Evolutionary conservation across 2,113 vertebrate species (phyloP).

Genomic region (Psittacus erithacus): DNA sequence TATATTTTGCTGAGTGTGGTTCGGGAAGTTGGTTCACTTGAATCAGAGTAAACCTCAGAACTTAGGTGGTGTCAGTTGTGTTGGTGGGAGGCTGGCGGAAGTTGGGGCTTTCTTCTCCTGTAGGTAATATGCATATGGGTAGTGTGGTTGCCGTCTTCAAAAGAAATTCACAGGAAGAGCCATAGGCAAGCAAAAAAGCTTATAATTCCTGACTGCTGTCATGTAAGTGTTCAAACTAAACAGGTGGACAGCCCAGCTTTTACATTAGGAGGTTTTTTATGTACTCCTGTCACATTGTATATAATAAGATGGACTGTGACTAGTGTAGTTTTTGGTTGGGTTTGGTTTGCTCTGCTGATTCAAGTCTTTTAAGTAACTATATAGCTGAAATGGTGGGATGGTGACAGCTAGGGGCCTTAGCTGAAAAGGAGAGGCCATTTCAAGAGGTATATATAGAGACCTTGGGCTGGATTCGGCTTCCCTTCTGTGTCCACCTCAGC

Average conservation of each 20-base stretch:
- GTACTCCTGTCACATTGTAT: rapidly evolving
- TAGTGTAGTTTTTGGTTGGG: not conserved
- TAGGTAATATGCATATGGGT: not conserved
- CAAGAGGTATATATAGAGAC: not conserved
- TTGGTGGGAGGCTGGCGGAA: conserved; percentile 24
- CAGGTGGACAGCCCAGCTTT: not conserved
- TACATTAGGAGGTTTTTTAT: not conserved
- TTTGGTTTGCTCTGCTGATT: not conserved
- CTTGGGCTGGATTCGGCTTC: not conserved
- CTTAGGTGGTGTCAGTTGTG: not conserved
- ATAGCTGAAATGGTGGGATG: not conserved
- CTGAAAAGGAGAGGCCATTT: not conserved
- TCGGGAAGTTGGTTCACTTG: not conserved
- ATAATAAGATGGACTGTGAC: not conserved
- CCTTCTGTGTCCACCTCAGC: not conserved
- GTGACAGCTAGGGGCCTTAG: not conserved
- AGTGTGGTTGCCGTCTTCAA: conserved; percentile 15
- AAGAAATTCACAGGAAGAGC: not conserved
- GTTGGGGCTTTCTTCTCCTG: conserved; percentile 2
- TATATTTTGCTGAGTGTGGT: not conserved
- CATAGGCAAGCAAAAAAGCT: not conserved
- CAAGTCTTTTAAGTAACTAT: not conserved
- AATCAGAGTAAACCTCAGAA: not conserved
- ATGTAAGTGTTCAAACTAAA: not conserved
- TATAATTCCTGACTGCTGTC: not conserved